Conservation (phyloP, 2,888 invertebrate genomes). For the Phragmatobia fuliginosa region DNA sequence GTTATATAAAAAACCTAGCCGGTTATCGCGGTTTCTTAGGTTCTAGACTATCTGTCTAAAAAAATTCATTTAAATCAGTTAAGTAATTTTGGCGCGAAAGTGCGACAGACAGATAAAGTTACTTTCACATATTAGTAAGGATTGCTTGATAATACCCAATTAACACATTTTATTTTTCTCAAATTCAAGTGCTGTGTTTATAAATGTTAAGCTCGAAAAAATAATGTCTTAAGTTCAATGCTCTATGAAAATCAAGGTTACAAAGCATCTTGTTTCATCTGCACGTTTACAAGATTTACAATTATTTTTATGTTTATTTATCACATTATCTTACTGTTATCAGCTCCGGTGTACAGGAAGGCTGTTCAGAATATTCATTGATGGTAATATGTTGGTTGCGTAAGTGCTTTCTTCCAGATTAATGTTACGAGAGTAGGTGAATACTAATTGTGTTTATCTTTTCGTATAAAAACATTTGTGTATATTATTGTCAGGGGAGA, state of each 20-base stretch:
- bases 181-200: too few species aligned
- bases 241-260: slow-evolving; percentile 28
- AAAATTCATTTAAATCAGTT: too few species aligned
- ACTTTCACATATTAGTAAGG: too few species aligned
- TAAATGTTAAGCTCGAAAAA: not conserved
- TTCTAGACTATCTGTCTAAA: too few species aligned
- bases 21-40: too few species aligned
- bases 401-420: slow-evolving; percentile 27
- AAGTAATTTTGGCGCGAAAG: too few species aligned
- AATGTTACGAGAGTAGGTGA: slow-evolving; percentile 1
- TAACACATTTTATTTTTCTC: too few species aligned
- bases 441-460: slow-evolving; percentile 4
- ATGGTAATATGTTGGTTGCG: slow-evolving; percentile 30
- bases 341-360: slow-evolving; percentile 11
- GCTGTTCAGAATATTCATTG: slow-evolving; percentile 39
- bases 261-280: slow-evolving; percentile 27
- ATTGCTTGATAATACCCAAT: too few species aligned
- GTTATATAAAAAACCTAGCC: too few species aligned
- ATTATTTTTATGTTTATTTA: not conserved
- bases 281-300: slow-evolving; percentile 16
- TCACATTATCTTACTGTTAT: slow-evolving; percentile 16
- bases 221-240: slow-evolving; percentile 4
- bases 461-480: not conserved
- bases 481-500: slow-evolving; percentile 3
- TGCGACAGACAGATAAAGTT: too few species aligned